Base-by-base conservation (phyloP, 1,140 invertebrate species). In the Drosophila lacertosa region DNA sequence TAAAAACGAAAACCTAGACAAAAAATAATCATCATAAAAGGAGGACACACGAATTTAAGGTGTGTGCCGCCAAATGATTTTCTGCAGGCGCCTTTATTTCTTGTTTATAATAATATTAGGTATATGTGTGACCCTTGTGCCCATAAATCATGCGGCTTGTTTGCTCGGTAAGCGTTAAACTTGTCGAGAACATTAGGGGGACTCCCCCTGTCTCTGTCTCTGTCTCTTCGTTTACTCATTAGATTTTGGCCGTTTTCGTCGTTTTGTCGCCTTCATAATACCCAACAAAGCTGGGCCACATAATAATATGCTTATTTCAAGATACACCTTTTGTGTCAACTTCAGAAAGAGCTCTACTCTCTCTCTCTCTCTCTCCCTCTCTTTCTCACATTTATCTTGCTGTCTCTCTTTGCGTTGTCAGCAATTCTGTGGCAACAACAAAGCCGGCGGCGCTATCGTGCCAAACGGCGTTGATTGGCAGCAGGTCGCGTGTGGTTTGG, bases 291-390 rank as follows among this genome's bases (percentile, higher is more conserved):
- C 53, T 62, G 35, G 65, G 69, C 76, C 76, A 86, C 76, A 86
- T 84, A 84, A 84, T 86, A 84, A 81, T 84, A 84, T 84, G 81
- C 81, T 84, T 84, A 84, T 86, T 84, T 84, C 60, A 37, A 65
- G 47, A 86, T 74, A 77, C 81, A 88, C 81, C 80, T 84, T 84
- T 77, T 84, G 81, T 84, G 81, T 80, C 81, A 83, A 78, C 80
- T 64, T 13, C 57, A 67, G 51, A 58, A 24, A 26, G 20, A 45
- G n/a, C 37, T 20, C 7, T 10, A 9, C 15, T 37, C 5, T 1
- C 32, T 59, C 26, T 15, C 4, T 24, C 22, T 44, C 29, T 37
- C n/a, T 22, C 24, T 16, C 22, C 9, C 16, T 35, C 7, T 29
- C 18, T 57, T 10, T 16, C 9, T 24, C 7, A 11, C 4, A 13